phyloP scores from a whole-genome alignment of 2,113 vertebrate species.

The Gavia stellata region DNA sequence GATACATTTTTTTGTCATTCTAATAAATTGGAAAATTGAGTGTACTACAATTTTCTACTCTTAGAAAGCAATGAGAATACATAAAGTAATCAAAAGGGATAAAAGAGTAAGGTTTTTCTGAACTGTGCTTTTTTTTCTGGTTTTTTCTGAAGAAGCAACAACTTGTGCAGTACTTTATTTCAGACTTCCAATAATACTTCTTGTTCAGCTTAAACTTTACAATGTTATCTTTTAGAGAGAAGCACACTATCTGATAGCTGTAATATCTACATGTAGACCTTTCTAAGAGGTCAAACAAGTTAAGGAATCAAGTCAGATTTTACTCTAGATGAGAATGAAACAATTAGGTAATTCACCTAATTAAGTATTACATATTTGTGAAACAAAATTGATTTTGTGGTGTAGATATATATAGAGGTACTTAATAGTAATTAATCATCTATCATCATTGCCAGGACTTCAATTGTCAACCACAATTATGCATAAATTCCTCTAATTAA shows the following conservation, averaged over 20 bases:
- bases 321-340: background rate
- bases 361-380: background rate
- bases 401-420: background rate
- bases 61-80: background rate
- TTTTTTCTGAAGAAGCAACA: background rate
- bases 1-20: background rate
- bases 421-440: slow-evolving; percentile 15
- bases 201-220: background rate
- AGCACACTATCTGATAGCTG: background rate
- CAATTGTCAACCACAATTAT: slow-evolving; percentile 2
- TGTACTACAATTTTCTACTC: background rate
- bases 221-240: background rate
- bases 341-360: background rate
- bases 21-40: background rate
- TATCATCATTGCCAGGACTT: slow-evolving; percentile 11
- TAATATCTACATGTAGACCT: background rate
- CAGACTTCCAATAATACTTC: background rate
- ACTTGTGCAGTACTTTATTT: background rate
- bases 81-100: background rate
- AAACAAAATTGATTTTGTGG: background rate
- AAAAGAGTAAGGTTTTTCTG: background rate
- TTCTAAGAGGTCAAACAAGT: background rate
- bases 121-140: background rate
- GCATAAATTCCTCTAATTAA: background rate
- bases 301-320: background rate